Conservation (phyloP, 2,113 vertebrate species). For the Acrocephalus kingi region DNA sequence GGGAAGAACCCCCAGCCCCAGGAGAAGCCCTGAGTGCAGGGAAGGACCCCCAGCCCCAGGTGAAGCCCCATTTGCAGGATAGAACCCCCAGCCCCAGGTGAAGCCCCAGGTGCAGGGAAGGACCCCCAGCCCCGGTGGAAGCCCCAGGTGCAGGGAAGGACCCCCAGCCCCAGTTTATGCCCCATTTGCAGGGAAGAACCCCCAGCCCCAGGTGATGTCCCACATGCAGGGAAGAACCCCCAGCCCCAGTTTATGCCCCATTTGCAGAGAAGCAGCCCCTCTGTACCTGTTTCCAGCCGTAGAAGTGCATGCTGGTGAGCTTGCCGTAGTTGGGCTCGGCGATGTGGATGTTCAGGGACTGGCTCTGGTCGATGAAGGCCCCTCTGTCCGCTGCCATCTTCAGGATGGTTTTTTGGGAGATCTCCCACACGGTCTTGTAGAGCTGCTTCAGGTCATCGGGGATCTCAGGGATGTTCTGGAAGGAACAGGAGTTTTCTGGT, state of each 20-base stretch:
- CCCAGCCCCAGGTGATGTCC: neutral
- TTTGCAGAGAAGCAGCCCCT: too few species aligned
- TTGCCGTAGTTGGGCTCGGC: conserved; percentile 97
- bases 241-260: neutral
- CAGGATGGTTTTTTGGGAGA: conserved; percentile 92
- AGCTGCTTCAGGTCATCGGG: conserved; percentile 90
- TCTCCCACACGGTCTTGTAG: conserved; percentile 98
- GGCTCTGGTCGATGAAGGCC: conserved; percentile 96
- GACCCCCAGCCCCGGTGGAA: too few species aligned
- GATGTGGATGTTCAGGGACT: conserved; percentile 96
- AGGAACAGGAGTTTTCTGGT: neutral
- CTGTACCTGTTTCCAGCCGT: conserved; percentile 92
- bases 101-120: too few species aligned
- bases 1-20: neutral
- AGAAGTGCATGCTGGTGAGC: conserved; percentile 98
- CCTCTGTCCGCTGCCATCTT: conserved; percentile 96
- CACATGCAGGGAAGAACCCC: too few species aligned
- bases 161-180: too few species aligned
- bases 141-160: too few species aligned
- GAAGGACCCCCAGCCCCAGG: too few species aligned
- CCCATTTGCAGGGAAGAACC: too few species aligned
- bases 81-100: too few species aligned
- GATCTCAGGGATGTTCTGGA: conserved; percentile 82
- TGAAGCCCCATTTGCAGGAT: too few species aligned
- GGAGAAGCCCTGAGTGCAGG: too few species aligned